Evolutionary conservation across 2,888 invertebrate species (phyloP).

Genomic region (Lampropteryx suffumata): DNA sequence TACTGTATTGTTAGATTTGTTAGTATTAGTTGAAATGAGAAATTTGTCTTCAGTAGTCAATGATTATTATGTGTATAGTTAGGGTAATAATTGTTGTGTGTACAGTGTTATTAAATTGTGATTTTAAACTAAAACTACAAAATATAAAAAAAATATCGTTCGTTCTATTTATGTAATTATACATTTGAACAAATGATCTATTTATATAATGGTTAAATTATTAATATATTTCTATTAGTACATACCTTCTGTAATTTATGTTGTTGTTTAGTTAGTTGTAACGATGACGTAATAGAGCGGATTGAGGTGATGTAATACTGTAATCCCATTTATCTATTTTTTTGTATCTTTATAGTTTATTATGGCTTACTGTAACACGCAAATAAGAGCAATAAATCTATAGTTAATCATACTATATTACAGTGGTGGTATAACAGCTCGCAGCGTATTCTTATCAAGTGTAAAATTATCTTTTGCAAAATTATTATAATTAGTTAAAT

Average conservation of each 20-base stretch:
- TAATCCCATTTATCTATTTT: slow-evolving; percentile 4
- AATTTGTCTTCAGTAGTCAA: slow-evolving; percentile 31
- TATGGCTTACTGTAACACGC: slow-evolving; percentile 13
- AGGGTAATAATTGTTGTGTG: slow-evolving; percentile 32
- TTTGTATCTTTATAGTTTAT: slow-evolving; percentile 21
- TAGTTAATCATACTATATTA: slow-evolving; percentile 2
- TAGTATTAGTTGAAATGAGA: slow-evolving; percentile 34
- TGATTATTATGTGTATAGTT: slow-evolving; percentile 26
- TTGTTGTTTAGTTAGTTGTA: slow-evolving; percentile 14
- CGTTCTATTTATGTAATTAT: slow-evolving; percentile 23
- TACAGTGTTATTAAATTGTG: slow-evolving; percentile 38
- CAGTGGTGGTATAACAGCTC: background rate
- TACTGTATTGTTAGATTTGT: slow-evolving; percentile 25
- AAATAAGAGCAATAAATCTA: slow-evolving; percentile 16
- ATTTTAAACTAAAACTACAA: slow-evolving; percentile 33
- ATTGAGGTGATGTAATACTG: background rate
- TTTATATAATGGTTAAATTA: slow-evolving; percentile 15
- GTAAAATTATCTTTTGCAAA: too few relatives aligned
- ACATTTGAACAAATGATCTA: slow-evolving; percentile 16
- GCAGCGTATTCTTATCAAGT: background rate
- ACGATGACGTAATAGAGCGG: background rate
- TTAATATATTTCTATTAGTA: slow-evolving; percentile 13
- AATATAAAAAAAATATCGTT: slow-evolving; percentile 25
- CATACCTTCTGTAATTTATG: slow-evolving; percentile 12
- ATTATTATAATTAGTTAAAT: too few relatives aligned